These are phyloP conservation scores for Ophioninae sp. DNA, from an alignment of 2,888 invertebrate species.

Conservation along the genomic window DNA sequence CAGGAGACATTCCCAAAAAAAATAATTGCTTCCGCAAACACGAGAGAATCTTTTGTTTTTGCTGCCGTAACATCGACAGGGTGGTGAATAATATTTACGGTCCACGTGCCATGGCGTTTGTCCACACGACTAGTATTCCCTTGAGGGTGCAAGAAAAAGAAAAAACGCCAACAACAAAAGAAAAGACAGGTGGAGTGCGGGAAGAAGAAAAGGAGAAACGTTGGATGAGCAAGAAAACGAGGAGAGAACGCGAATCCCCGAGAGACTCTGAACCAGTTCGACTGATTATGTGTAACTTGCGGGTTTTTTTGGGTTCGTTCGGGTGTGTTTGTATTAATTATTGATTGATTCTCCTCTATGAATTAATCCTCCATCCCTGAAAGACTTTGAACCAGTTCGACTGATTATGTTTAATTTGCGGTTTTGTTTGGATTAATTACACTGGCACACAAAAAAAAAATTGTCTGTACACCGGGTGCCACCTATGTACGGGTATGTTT, in stretches of 20 bases:
- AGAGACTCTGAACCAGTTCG: constrained; percentile 67
- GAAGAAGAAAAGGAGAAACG: not conserved
- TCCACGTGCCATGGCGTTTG: constrained; percentile 9
- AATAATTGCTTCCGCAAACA: no score
- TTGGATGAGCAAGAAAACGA: constrained; percentile 20
- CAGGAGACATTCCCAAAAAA: no score
- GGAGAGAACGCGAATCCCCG: constrained; percentile 29
- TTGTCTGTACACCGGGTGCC: no score
- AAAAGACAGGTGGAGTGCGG: not conserved
- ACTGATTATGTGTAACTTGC: constrained; percentile 75
- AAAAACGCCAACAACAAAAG: not conserved
- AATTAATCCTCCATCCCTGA: no score
- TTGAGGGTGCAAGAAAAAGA: constrained; percentile 10
- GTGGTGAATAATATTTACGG: constrained; percentile 6
- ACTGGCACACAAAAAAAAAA: no score
- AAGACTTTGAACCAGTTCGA: no score
- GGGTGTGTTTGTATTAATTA: no score
- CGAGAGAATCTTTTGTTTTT: no score
- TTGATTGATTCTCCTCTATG: no score
- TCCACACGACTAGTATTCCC: constrained; percentile 28
- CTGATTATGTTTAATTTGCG: no score
- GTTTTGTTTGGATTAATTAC: no score
- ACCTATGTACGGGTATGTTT: no score
- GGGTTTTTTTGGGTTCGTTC: constrained; percentile 65
- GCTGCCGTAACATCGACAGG: not conserved